A percentile compares a stretch with the other conserved stretches of the same genome.
These are phyloP conservation scores for Labeo catla DNA, from an alignment of 2,113 vertebrate species.

Conservation along the genomic window DNA sequence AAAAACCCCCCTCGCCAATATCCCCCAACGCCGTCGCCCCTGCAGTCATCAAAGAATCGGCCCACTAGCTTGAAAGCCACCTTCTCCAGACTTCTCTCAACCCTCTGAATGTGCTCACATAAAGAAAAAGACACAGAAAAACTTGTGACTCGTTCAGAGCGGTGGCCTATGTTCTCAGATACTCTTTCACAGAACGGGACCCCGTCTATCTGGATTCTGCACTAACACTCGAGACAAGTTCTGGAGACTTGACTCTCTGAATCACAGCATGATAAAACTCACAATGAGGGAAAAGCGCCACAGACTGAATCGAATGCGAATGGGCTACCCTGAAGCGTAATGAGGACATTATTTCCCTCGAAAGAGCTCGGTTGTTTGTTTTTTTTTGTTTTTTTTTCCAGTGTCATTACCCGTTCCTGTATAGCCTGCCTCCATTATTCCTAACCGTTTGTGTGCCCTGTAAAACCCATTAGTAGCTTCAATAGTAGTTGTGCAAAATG, in stretches of 20 bases:
- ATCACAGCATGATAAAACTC: slow-evolving; percentile 71
- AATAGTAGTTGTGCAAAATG: slow-evolving; percentile 67
- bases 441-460: slow-evolving; percentile 63
- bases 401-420: slow-evolving; percentile 16
- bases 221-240: not conserved
- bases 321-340: not conserved
- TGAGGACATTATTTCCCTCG: not conserved
- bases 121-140: slow-evolving; percentile 1
- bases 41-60: slow-evolving; percentile 66
- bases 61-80: slow-evolving; percentile 56
- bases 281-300: slow-evolving; percentile 39
- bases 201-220: not conserved
- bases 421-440: slow-evolving; percentile 48
- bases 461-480: slow-evolving; percentile 53
- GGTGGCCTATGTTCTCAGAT: not conserved
- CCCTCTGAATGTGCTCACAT: not conserved
- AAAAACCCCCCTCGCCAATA: slow-evolving; percentile 65
- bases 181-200: slow-evolving; percentile 12
- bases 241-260: slow-evolving; percentile 62
- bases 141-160: slow-evolving; percentile 23
- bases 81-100: not conserved
- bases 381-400: not conserved
- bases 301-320: not conserved
- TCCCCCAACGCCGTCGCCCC: slow-evolving; percentile 62
- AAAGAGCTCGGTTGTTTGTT: slow-evolving; percentile 1